Evolutionary conservation across 2,113 vertebrate genomes (phyloP), one percentile per base, ranked within the genome.

Genomic region (Sceloporus undulatus): DNA sequence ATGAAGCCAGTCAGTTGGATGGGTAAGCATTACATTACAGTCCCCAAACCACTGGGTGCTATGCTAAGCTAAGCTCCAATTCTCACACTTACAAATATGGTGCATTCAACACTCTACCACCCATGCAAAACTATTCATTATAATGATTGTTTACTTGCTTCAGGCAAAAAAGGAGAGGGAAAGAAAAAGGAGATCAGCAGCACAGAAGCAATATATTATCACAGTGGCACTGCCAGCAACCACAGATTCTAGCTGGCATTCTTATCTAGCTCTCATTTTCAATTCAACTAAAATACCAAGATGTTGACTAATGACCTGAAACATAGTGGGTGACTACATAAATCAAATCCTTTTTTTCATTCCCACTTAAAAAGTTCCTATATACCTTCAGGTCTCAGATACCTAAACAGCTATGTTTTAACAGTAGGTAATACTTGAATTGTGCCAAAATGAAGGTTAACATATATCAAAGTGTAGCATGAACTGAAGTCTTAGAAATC

Each of bases 221-320:
- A 81, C 25, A 80, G 27, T 1, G 75, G 90, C 48, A 91, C 56
- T 27, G 4, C 0, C 21, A 89, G 62, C 83, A 56, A 29, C 2
- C 10, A 82, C 13, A 7, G 2, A 68, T 82, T 92, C 90, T 83
- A 92, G 4, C 74, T 83, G 14, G 18, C 52, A 82, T 74, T 76
- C n/a, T 88, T 59, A 93, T 82, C 86, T 88, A 94, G n/a, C 5
- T 74, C 29, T 86, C 9, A 92, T 92, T 95, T 91, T 1, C 5
- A 7, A 88, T 80, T 91, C 34, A 89, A 18, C 10, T 79, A 38
- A 91, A 90, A 92, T 79, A 73, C 11, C 74, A 52, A 89, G 48
- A 90, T 83, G 48, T 52, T 90, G 66, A 91, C 59, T 91, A 91
- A 84, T 82, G 54, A 94, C 40, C 40, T 74, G 38, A 80, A 91